A percentile compares a stretch with the other conserved stretches of the same genome.
phyloP scores from a whole-genome alignment of 2,113 vertebrate species.

The Engraulis encrasicolus region DNA sequence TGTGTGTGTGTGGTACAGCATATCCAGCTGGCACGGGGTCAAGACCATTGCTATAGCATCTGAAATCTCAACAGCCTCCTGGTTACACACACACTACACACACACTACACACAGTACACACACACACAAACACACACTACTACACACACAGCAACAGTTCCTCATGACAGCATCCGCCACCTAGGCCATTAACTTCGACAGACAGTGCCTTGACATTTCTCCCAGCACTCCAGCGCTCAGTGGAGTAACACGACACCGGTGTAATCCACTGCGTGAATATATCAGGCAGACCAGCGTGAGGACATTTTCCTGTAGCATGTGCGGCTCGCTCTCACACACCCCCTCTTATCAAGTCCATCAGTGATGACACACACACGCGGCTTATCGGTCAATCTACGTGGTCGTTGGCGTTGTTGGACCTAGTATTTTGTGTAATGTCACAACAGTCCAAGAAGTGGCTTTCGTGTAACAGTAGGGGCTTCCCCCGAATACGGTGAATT shows the following conservation, averaged over 20 bases:
- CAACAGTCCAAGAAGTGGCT: neutral
- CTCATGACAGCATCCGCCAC: neutral
- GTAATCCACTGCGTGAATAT: neutral
- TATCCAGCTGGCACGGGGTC: neutral
- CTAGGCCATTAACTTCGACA: neutral
- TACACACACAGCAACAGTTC: neutral
- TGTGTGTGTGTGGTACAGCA: neutral
- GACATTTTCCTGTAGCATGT: neutral
- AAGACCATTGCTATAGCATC: neutral
- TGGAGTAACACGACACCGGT: neutral
- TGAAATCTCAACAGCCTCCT: no score
- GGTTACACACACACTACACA: no score
- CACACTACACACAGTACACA: no score
- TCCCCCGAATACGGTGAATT: neutral
- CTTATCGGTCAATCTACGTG: neutral
- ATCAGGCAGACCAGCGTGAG: neutral
- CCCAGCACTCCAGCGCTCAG: neutral
- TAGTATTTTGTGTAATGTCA: neutral
- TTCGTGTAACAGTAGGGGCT: neutral
- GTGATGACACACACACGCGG: neutral
- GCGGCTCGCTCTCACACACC: neutral
- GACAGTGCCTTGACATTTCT: constrained; percentile 7
- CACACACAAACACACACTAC: no score
- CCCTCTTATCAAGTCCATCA: neutral
- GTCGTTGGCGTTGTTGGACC: neutral